phyloP scores from a whole-genome alignment of 2,797 vertebrate genomes.

The Myiothlypis chrysogaster region DNA sequence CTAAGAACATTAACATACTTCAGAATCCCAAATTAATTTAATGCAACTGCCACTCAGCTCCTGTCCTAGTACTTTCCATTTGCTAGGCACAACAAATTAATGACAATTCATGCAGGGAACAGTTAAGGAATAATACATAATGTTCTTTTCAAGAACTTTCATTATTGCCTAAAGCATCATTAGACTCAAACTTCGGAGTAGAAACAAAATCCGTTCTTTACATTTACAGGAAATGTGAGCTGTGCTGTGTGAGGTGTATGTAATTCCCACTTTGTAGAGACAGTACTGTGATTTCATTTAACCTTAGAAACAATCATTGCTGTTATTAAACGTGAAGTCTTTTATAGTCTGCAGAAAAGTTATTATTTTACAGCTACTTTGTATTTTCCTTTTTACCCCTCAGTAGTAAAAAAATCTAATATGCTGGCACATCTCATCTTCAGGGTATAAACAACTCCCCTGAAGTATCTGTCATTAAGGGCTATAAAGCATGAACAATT shows the following conservation, averaged over 20 bases:
- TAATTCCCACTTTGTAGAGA: background rate
- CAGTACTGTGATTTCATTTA: background rate
- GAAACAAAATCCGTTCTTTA: background rate
- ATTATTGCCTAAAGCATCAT: background rate
- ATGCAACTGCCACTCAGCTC: background rate
- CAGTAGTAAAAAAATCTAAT: background rate
- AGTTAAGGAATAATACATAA: background rate
- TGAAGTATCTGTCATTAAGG: slow-evolving; percentile 11
- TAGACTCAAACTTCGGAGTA: background rate
- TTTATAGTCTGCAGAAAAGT: background rate
- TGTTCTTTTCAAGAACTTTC: background rate
- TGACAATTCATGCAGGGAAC: background rate
- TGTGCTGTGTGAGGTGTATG: background rate
- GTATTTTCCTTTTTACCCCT: background rate
- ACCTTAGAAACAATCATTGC: background rate
- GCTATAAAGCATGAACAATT: slow-evolving; percentile 53
- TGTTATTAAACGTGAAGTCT: background rate
- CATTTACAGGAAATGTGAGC: background rate
- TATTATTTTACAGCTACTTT: background rate
- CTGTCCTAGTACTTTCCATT: background rate
- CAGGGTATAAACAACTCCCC: background rate
- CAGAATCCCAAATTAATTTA: slow-evolving; percentile 47
- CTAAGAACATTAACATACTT: background rate
- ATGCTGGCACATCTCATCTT: background rate
- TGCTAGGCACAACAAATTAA: background rate